Evolutionary conservation across 2,888 invertebrate species (phyloP).

Genomic region (Eristalinus sepulchralis): DNA sequence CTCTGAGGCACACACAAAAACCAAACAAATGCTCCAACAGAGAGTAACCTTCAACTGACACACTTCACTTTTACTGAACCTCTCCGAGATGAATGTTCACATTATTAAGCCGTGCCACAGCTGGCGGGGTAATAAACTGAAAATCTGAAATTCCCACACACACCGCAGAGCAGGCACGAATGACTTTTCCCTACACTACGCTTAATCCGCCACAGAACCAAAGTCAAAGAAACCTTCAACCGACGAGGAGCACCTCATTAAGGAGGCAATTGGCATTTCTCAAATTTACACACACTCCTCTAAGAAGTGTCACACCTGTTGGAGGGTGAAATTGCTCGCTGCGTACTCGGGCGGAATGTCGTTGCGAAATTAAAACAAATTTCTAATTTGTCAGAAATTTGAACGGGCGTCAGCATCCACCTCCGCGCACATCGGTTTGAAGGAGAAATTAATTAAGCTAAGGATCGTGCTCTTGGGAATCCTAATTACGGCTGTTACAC

Average conservation of each 20-base stretch:
- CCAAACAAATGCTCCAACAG: background rate
- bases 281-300: background rate
- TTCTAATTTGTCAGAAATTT: slow-evolving; percentile 6
- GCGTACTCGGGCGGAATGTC: background rate
- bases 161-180: background rate
- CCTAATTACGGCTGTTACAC: background rate
- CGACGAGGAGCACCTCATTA: background rate
- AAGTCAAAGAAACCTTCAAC: background rate
- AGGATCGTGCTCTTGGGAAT: background rate
- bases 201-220: background rate
- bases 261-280: background rate
- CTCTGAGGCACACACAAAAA: background rate
- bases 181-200: background rate
- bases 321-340: background rate
- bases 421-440: background rate
- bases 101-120: slow-evolving; percentile 10
- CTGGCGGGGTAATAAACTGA: background rate
- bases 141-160: background rate
- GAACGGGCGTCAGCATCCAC: background rate
- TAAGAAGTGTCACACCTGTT: background rate
- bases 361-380: background rate
- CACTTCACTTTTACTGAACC: slow-evolving; percentile 7
- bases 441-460: background rate
- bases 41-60: slow-evolving; percentile 11
- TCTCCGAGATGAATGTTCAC: background rate